Conservation (phyloP, 1,140 invertebrate genomes). For the Neodiprion pinetum region DNA sequence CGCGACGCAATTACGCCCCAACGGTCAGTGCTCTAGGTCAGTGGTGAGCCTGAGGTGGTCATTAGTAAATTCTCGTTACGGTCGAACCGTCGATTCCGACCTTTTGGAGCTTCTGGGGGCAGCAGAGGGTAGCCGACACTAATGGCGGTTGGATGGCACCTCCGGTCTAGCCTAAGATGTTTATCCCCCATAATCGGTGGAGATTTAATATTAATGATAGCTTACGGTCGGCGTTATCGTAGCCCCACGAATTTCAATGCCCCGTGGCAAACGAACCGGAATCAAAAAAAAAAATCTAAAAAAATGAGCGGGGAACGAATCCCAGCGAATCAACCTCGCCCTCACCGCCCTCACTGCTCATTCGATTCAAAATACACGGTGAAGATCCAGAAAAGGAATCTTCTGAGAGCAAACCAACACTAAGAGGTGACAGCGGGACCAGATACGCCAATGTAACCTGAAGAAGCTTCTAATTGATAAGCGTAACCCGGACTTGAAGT, state of each 20-base stretch:
- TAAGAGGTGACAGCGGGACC: too few species aligned
- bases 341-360: too few species aligned
- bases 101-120: not conserved
- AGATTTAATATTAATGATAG: not conserved
- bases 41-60: not conserved
- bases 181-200: not conserved
- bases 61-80: not conserved
- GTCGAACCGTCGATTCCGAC: constrained; percentile 3
- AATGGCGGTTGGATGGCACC: not conserved
- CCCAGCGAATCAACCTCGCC: too few species aligned
- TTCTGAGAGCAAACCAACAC: too few species aligned
- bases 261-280: not conserved
- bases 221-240: not conserved
- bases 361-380: too few species aligned
- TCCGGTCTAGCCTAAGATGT: not conserved
- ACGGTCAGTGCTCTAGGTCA: not conserved
- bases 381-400: too few species aligned
- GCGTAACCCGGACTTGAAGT: too few species aligned
- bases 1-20: too few species aligned
- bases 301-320: too few species aligned
- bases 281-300: not conserved
- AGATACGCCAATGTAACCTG: too few species aligned
- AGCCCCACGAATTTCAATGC: not conserved
- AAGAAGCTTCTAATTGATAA: too few species aligned
- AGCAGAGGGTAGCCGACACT: not conserved